These are phyloP conservation scores for Leucophora obtusa DNA, from an alignment of 2,888 invertebrate genomes.

Conservation along the genomic window DNA sequence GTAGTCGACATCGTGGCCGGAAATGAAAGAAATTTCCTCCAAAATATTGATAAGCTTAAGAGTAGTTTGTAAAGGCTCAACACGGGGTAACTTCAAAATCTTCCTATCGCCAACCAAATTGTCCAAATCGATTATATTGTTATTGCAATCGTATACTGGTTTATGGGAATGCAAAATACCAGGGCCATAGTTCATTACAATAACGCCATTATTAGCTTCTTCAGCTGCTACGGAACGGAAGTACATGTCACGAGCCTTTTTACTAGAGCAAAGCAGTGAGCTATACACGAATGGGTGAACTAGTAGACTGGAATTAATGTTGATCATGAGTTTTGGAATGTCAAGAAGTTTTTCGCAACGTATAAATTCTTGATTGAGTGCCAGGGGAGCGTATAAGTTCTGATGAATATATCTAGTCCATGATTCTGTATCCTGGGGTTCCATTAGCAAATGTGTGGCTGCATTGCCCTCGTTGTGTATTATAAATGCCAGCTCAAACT, in stretches of 20 bases:
- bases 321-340: constrained; percentile 71
- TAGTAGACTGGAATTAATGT: constrained; percentile 72
- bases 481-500: constrained; percentile 71
- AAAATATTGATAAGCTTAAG: constrained; percentile 75
- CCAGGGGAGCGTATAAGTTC: constrained; percentile 71
- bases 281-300: constrained; percentile 71
- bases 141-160: constrained; percentile 70
- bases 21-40: constrained; percentile 74
- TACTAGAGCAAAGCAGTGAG: constrained; percentile 73
- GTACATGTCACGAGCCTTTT: constrained; percentile 76
- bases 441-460: constrained; percentile 71
- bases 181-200: constrained; percentile 74
- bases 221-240: constrained; percentile 75
- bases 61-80: constrained; percentile 70
- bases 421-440: constrained; percentile 69
- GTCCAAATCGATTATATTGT: constrained; percentile 69
- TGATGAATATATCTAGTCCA: constrained; percentile 72
- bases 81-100: constrained; percentile 65
- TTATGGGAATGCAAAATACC: constrained; percentile 71
- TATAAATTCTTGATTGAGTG: constrained; percentile 73
- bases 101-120: constrained; percentile 66
- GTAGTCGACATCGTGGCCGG: constrained; percentile 76
- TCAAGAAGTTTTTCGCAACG: constrained; percentile 55
- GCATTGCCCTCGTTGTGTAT: constrained; percentile 74
- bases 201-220: constrained; percentile 68